phyloP scores from a whole-genome alignment of 35 echinoderm and acorn worm genomes.

The Chiridota heheva region DNA sequence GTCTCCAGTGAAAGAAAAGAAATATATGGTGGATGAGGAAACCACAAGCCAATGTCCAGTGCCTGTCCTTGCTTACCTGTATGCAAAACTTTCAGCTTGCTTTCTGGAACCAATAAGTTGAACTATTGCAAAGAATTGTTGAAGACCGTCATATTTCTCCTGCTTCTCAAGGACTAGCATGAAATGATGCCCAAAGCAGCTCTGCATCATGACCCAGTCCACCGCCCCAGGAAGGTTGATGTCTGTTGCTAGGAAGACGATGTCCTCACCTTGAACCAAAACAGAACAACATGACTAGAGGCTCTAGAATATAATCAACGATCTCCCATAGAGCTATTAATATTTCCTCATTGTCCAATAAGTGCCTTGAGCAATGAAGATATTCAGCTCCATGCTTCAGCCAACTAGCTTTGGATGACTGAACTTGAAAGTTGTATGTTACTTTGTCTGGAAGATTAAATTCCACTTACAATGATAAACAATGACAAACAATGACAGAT shows the following conservation, averaged over 20 bases:
- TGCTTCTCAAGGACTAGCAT: conserved; percentile 98
- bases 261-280: conserved; percentile 87
- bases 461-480: too few relatives aligned
- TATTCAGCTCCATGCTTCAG: not conserved
- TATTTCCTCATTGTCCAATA: not conserved
- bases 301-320: too few relatives aligned
- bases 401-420: too few relatives aligned
- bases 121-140: conserved; percentile 99
- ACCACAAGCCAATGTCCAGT: too few relatives aligned
- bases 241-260: conserved; percentile 98
- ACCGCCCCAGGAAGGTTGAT: conserved; percentile 97
- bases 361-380: not conserved
- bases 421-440: too few relatives aligned
- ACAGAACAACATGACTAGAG: not conserved
- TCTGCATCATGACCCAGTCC: conserved; percentile 99
- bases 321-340: too few relatives aligned
- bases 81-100: conserved; percentile 99
- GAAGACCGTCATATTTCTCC: conserved; percentile 96
- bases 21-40: too few relatives aligned
- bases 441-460: too few relatives aligned
- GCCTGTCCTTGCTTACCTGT: conserved; percentile 91
- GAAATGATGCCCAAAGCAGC: conserved; percentile 97
- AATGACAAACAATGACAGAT: too few relatives aligned
- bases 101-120: conserved; percentile 97
- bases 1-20: too few relatives aligned